Conservation (phyloP, 2,888 invertebrate genomes). For the Drymonia ruficornis region DNA sequence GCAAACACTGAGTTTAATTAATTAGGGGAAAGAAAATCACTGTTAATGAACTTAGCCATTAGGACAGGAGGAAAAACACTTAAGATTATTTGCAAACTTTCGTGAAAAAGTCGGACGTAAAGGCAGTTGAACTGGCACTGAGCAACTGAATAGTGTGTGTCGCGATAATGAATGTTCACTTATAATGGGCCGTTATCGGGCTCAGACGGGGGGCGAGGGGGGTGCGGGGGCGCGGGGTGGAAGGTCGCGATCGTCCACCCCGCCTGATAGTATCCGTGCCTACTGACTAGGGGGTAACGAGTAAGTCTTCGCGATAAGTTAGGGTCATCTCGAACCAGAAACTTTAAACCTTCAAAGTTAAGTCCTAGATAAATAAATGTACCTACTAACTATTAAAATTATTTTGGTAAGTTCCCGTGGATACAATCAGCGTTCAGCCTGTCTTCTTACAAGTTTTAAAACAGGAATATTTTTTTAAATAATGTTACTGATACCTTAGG, state of each 20-base stretch:
- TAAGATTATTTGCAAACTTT: neutral
- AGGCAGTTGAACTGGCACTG: slow-evolving; percentile 46
- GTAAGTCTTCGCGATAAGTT: slow-evolving; percentile 45
- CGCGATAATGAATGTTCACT: slow-evolving; percentile 55
- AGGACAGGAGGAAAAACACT: slow-evolving; percentile 41
- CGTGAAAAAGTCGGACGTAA: slow-evolving; percentile 3
- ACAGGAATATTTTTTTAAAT: too few species aligned
- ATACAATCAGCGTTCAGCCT: too few species aligned
- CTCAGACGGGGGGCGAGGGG: slow-evolving; percentile 58
- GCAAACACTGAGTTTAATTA: slow-evolving; percentile 52
- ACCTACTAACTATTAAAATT: slow-evolving; percentile 1
- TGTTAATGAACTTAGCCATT: slow-evolving; percentile 77
- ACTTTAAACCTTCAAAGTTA: neutral
- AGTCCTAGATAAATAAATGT: neutral
- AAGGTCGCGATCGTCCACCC: slow-evolving; percentile 64
- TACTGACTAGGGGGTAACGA: slow-evolving; percentile 78
- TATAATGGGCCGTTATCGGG: slow-evolving; percentile 72
- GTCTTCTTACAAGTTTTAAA: too few species aligned
- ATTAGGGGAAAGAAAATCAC: slow-evolving; percentile 75
- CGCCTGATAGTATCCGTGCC: slow-evolving; percentile 69
- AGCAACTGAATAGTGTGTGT: slow-evolving; percentile 35
- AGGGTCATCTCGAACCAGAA: slow-evolving; percentile 40
- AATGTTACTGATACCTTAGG: too few species aligned
- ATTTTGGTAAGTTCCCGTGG: too few species aligned
- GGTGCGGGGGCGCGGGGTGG: slow-evolving; percentile 55